phyloP scores from a whole-genome alignment of 2,797 vertebrate species.

The Agapornis canus region DNA sequence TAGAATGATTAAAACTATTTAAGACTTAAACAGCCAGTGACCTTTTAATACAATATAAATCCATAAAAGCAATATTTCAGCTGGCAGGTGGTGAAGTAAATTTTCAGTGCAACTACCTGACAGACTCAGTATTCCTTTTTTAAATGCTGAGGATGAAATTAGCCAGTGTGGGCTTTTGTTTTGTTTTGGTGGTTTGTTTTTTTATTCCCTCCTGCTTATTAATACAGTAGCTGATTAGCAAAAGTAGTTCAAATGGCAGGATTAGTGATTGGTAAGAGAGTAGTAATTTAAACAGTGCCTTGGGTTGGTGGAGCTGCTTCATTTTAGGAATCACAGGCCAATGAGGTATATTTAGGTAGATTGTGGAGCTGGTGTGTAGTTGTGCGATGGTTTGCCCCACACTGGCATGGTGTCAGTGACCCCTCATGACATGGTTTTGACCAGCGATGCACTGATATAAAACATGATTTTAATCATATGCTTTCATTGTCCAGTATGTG shows the following conservation, averaged over 20 bases:
- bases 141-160: slow-evolving; percentile 44
- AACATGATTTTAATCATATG: background rate
- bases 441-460: background rate
- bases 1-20: slow-evolving; percentile 83
- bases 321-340: background rate
- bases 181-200: background rate
- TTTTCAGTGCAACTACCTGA: slow-evolving; percentile 77
- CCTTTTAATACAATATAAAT: slow-evolving; percentile 83
- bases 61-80: slow-evolving; percentile 82
- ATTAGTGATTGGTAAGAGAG: slow-evolving; percentile 27
- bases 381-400: background rate
- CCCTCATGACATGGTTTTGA: background rate
- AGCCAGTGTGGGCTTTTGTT: background rate
- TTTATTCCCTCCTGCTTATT: slow-evolving; percentile 1
- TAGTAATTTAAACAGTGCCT: background rate
- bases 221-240: slow-evolving; percentile 58
- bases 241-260: slow-evolving; percentile 40
- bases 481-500: background rate
- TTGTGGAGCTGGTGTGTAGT: background rate
- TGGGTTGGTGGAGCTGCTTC: background rate
- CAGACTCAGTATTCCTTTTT: slow-evolving; percentile 66
- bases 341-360: background rate
- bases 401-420: fast-evolving
- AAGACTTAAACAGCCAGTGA: slow-evolving; percentile 84
- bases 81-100: slow-evolving; percentile 78